phyloP scores from a whole-genome alignment of 2,888 invertebrate genomes.

The Megamerina dolium region DNA sequence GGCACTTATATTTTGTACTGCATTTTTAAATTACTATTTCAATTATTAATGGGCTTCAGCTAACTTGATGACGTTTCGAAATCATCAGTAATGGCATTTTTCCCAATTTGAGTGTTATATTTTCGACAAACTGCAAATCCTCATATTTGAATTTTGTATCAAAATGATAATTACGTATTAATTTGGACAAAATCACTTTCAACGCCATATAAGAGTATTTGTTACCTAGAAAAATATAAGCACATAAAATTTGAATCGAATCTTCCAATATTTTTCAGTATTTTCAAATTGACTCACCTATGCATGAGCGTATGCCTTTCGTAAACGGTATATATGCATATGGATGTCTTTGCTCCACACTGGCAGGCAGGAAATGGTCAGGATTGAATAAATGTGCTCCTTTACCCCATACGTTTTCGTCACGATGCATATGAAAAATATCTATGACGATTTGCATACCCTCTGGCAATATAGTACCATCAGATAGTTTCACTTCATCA shows the following conservation, averaged over 20 bases:
- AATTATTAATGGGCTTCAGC: no score
- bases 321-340: constrained; percentile 43
- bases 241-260: no score
- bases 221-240: no score
- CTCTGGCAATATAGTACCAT: constrained; percentile 34
- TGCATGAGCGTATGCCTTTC: constrained; percentile 40
- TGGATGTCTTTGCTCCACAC: constrained; percentile 35
- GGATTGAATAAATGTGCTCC: constrained; percentile 42
- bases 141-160: no score
- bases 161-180: no score
- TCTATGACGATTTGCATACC: constrained; percentile 34
- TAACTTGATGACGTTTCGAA: no score
- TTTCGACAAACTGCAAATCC: constrained; percentile 36
- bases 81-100: constrained; percentile 30
- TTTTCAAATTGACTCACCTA: no score
- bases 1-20: no score
- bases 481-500: constrained; percentile 24
- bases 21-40: no score
- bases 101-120: constrained; percentile 35
- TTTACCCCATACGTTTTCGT: constrained; percentile 39
- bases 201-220: no score
- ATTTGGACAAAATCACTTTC: no score
- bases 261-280: no score
- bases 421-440: constrained; percentile 40
- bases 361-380: constrained; percentile 41